A percentile compares a stretch with the other conserved stretches of the same genome.
phyloP scores from a whole-genome alignment of 1,140 invertebrate species.

The Caerostris extrusa region DNA sequence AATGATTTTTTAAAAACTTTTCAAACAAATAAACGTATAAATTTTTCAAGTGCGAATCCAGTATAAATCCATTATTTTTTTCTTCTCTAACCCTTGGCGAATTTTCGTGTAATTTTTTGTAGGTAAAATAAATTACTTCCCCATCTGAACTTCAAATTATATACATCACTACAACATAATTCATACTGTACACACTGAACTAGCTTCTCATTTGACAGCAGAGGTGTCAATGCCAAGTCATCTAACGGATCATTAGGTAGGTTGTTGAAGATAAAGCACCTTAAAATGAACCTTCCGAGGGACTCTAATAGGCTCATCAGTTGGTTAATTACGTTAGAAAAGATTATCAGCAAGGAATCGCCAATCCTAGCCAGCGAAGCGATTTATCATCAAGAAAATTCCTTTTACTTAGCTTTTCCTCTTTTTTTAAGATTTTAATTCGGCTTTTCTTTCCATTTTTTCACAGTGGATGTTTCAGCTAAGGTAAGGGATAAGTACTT shows the following conservation, averaged over 20 bases:
- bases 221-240: slow-evolving; percentile 31
- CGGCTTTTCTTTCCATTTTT: slow-evolving; percentile 44
- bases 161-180: neutral
- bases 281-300: slow-evolving; percentile 58
- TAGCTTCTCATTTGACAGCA: neutral
- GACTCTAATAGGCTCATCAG: slow-evolving; percentile 68
- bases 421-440: slow-evolving; percentile 67
- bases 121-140: neutral
- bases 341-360: slow-evolving; percentile 62
- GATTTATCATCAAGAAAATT: slow-evolving; percentile 62
- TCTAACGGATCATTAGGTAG: slow-evolving; percentile 60
- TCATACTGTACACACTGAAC: neutral
- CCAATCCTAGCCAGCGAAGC: slow-evolving; percentile 20
- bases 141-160: neutral
- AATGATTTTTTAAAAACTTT: neutral
- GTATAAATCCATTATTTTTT: neutral
- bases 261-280: slow-evolving; percentile 60
- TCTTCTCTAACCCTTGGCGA: neutral
- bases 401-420: slow-evolving; percentile 43
- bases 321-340: slow-evolving; percentile 68
- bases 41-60: neutral
- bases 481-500: slow-evolving; percentile 48
- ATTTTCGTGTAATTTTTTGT: neutral
- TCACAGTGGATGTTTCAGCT: neutral
- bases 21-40: neutral